Evolutionary conservation across 2,797 vertebrate species (phyloP), one percentile per base, ranked within the genome.

Genomic region (Oryzias dopingdopingensis): DNA sequence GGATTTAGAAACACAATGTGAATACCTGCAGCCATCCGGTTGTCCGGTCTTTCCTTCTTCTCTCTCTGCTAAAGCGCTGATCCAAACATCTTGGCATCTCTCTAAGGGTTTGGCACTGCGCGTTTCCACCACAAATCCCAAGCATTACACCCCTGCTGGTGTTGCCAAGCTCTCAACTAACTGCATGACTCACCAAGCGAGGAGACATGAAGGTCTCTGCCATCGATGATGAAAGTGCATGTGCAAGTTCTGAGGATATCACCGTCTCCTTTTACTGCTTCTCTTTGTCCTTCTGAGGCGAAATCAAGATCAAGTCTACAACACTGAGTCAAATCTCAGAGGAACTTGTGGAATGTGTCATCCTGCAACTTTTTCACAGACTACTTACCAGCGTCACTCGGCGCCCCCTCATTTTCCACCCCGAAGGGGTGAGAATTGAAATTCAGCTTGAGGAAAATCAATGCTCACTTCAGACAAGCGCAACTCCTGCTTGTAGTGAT

Each of bases 91-190:
- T 85, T 76, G 84, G 80, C 83, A 77, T 80, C 66, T 78, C 70
- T 82, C 74, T 79, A 76, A 86, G 65, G 67, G 68, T 76, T 77
- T 73, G 76, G 77, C 72, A 82, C 62, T 54, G 73, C 72, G 75
- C 80, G 83, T 82, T 85, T 84, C 67, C 74, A 84, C 51, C n/a
- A 76, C 77, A 83, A 89, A 84, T 85, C 76, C 76, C 77, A 68
- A 55, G 51, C 83, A 78, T 85, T 76, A 77, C 79, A 56, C 56
- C 49, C 58, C 62, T 46, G 71, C 62, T 72, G 52, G 55, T 22
- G 14, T 71, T 65, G 59, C 76, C 71, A 72, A 55, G 67, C 72
- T 59, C 62, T 74, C 78, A 77, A 69, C 74, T 22, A 77, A 69
- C 74, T 22, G 45, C 14, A 81, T 79, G 82, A 86, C 57, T 86